A percentile compares a stretch with the other conserved stretches of the same genome.
phyloP scores from a whole-genome alignment of 2,888 invertebrate species.

The Napeogenes sylphis region DNA sequence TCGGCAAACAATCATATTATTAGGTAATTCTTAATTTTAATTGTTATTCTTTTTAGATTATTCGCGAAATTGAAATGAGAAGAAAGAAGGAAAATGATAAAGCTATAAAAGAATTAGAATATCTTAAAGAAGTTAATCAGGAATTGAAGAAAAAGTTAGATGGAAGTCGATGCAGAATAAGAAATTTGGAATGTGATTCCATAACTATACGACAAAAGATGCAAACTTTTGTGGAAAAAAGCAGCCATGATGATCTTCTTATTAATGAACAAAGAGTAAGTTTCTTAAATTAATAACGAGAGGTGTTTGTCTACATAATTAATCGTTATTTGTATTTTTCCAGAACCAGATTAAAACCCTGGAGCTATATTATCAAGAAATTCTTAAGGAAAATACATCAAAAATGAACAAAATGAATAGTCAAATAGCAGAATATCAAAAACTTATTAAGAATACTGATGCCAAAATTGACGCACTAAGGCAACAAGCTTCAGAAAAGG shows the following conservation, averaged over 20 bases:
- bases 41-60: slow-evolving; percentile 42
- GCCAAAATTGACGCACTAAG: slow-evolving; percentile 71
- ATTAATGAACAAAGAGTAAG: slow-evolving; percentile 80
- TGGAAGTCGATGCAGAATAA: slow-evolving; percentile 82
- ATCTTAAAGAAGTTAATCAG: slow-evolving; percentile 75
- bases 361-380: slow-evolving; percentile 69
- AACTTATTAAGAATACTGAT: slow-evolving; percentile 67
- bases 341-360: slow-evolving; percentile 72
- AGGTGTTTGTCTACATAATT: too few relatives aligned
- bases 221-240: slow-evolving; percentile 79
- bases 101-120: slow-evolving; percentile 77
- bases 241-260: slow-evolving; percentile 79
- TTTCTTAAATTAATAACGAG: slow-evolving; percentile 5
- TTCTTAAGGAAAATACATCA: slow-evolving; percentile 65
- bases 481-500: slow-evolving; percentile 66
- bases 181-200: slow-evolving; percentile 82
- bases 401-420: slow-evolving; percentile 70
- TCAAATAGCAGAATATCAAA: slow-evolving; percentile 62
- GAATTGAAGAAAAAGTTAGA: slow-evolving; percentile 81
- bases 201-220: slow-evolving; percentile 77
- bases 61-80: slow-evolving; percentile 75
- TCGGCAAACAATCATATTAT: background rate
- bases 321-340: slow-evolving; percentile 34
- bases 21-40: background rate
- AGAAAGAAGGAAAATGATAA: slow-evolving; percentile 78